These are phyloP conservation scores for Xiphias gladius DNA, from an alignment of 2,113 vertebrate genomes.

Conservation along the genomic window DNA sequence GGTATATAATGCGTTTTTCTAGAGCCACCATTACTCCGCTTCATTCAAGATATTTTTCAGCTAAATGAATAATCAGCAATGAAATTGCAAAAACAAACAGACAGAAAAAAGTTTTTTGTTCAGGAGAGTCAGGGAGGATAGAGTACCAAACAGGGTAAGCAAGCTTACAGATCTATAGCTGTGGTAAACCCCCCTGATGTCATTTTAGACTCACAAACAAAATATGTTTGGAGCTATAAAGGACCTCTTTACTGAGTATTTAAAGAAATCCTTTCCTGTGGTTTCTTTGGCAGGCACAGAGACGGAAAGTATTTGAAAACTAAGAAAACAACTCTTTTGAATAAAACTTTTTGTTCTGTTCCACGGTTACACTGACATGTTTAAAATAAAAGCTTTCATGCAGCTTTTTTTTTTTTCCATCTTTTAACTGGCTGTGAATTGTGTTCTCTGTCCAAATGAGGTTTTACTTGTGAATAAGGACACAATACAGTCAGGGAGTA, in stretches of 20 bases:
- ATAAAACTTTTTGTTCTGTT: conserved; percentile 14
- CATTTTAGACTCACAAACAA: conserved; percentile 11
- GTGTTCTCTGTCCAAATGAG: conserved; percentile 27
- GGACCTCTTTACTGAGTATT: conserved; percentile 18
- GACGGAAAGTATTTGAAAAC: conserved; percentile 14
- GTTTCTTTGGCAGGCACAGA: conserved; percentile 13
- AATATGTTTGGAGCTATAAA: neutral
- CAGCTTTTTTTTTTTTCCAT: neutral
- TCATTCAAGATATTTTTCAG: neutral
- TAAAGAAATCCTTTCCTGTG: conserved; percentile 21
- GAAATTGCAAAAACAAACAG: neutral
- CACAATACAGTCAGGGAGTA: neutral
- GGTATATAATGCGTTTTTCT: too few relatives aligned
- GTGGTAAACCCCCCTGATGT: neutral
- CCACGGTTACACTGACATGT: conserved; percentile 14
- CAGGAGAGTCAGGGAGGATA: neutral
- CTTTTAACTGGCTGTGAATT: conserved; percentile 18
- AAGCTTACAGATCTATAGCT: neutral
- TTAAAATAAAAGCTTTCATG: conserved; percentile 30
- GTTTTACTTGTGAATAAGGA: conserved; percentile 12
- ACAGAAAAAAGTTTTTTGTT: too few relatives aligned
- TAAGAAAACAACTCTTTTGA: conserved; percentile 13
- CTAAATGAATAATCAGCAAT: neutral
- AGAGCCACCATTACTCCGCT: neutral
- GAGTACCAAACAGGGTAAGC: neutral